Evolutionary conservation across 2,113 vertebrate genomes (phyloP), one percentile per base, ranked within the genome.

Genomic region (Psammodynastes pulverulentus): DNA sequence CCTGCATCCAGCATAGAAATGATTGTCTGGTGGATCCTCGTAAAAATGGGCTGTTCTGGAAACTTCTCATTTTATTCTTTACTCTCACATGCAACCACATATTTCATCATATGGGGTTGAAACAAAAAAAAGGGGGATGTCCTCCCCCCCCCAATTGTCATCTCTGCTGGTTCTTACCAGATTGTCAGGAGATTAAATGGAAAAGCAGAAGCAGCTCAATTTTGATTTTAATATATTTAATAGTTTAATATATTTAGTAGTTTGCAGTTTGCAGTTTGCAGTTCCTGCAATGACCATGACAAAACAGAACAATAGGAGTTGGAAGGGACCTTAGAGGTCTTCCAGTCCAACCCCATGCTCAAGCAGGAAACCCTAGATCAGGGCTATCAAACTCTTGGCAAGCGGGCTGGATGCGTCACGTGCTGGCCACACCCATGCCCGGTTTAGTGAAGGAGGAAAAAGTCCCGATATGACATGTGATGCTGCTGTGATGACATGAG

Each of bases 261-360:
- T n/a, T n/a, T n/a, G n/a, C n/a, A n/a, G n/a, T n/a, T n/a, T n/a
- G n/a, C n/a, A 15, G 9, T 49, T 49, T 49, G 48, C 29, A 34
- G 62, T 49, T 87, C 89, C 91, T 93, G 94, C 94, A 94, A 92
- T 43, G 23, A 12, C 46, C 46, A 10, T 29, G n/a, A 67, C 29
- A 67, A 67, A 62, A 67, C 29, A n/a, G 54, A 67, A 67, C 12
- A 67, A 67, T 9, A 15, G 12, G 58, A 26, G 8, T 56, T 56
- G 54, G 23, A 67, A n/a, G 10, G 12, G 12, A 67, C 1, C 29
- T 67, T 67, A n/a, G 58, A 67, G 12, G 29, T 67, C 58, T 67
- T n/a, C 58, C 12, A 67, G 58, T 67, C 58, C 26, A 62, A 6
- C 58, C 12, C 54, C 54, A 56, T 56, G 53, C 3, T 2, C 12